Evolutionary conservation across 2,888 invertebrate genomes (phyloP).

Genomic region (Lamproptera curius): DNA sequence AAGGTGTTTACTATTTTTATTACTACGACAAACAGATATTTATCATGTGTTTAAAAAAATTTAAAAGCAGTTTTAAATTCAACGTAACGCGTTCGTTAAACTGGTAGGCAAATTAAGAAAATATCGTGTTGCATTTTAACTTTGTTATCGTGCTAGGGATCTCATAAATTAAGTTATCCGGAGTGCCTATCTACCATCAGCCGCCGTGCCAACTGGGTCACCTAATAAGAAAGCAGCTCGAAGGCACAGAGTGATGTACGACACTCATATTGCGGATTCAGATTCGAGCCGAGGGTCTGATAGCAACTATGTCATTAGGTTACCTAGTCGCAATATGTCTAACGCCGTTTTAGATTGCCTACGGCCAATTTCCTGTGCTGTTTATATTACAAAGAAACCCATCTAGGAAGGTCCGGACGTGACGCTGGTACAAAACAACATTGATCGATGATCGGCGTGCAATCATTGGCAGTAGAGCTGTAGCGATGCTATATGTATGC

Average conservation of each 20-base stretch:
- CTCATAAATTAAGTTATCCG: conserved; percentile 10
- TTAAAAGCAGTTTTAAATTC: background rate
- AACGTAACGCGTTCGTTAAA: background rate
- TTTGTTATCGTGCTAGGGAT: conserved; percentile 11
- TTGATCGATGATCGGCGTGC: conserved; percentile 30
- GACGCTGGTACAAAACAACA: conserved; percentile 38
- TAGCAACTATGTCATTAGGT: conserved; percentile 51
- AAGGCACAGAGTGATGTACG: conserved; percentile 2
- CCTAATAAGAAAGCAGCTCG: conserved; percentile 8
- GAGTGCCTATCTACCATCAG: conserved; percentile 11
- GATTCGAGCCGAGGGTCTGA: conserved; percentile 12
- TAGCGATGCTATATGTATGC: conserved; percentile 26
- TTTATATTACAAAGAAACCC: conserved; percentile 56
- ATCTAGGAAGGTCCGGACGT: conserved; percentile 48
- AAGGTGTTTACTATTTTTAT: too few relatives aligned
- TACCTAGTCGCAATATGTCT: conserved; percentile 40
- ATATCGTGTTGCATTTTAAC: background rate
- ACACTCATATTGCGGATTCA: conserved; percentile 12
- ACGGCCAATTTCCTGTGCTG: conserved; percentile 56
- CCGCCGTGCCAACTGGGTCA: conserved; percentile 10
- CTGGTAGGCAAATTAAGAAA: background rate
- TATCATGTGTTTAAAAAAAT: too few relatives aligned
- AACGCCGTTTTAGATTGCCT: conserved; percentile 51
- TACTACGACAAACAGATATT: too few relatives aligned
- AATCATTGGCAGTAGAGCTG: conserved; percentile 22